Evolutionary conservation across 2,888 invertebrate genomes (phyloP).

Genomic region (Ennomos erosarius): DNA sequence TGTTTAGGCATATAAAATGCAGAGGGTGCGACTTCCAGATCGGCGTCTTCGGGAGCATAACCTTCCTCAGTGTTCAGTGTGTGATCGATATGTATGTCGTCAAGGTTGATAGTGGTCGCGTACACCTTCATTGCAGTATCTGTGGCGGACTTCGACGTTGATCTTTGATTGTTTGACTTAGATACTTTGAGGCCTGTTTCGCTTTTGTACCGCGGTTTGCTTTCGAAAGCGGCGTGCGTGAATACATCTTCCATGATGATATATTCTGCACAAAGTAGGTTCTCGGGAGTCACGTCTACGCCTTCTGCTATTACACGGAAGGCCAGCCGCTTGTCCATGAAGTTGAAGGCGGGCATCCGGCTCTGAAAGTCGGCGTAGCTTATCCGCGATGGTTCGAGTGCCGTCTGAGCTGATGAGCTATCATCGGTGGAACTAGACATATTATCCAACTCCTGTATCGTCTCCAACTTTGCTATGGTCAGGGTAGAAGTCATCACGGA

Average conservation of each 20-base stretch:
- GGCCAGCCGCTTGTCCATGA: constrained; percentile 62
- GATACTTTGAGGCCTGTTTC: constrained; percentile 52
- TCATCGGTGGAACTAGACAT: constrained; percentile 15
- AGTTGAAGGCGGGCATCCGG: constrained; percentile 46
- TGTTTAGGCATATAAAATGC: constrained; percentile 71
- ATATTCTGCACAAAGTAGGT: constrained; percentile 59
- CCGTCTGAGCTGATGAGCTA: constrained; percentile 17
- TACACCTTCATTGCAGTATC: constrained; percentile 71
- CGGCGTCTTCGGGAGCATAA: constrained; percentile 49
- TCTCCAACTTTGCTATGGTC: not conserved
- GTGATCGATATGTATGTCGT: constrained; percentile 81
- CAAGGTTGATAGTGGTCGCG: constrained; percentile 79
- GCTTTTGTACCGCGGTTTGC: constrained; percentile 54
- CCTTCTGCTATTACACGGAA: constrained; percentile 57
- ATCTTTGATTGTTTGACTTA: constrained; percentile 39
- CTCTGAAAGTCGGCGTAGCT: constrained; percentile 42
- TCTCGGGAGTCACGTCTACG: constrained; percentile 67
- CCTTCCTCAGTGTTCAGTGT: constrained; percentile 75
- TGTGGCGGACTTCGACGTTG: constrained; percentile 38
- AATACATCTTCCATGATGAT: constrained; percentile 65
- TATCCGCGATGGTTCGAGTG: constrained; percentile 27
- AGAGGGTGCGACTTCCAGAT: constrained; percentile 69
- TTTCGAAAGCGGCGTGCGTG: constrained; percentile 71
- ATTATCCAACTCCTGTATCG: too few species aligned
- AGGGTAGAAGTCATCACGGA: not conserved